Conservation (phyloP, 2,797 vertebrate genomes). For the Dipus sagitta region DNA sequence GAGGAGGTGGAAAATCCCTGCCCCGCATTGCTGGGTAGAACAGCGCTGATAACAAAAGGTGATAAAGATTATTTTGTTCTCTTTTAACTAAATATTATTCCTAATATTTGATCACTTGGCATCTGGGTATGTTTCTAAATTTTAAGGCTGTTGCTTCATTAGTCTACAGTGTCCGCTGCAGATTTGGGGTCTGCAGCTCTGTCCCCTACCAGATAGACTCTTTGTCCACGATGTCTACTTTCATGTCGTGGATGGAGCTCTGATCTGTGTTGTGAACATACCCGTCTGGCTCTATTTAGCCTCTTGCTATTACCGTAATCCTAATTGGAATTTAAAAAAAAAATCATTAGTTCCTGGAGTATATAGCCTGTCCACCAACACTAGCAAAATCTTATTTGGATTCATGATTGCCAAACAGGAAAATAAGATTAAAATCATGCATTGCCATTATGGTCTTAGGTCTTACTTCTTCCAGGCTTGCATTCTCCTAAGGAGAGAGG, state of each 20-base stretch:
- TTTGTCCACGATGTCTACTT: neutral
- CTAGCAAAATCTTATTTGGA: slow-evolving; percentile 71
- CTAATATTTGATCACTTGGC: neutral
- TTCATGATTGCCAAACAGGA: slow-evolving; percentile 71
- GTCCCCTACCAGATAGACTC: neutral
- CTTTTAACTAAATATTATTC: slow-evolving; percentile 14
- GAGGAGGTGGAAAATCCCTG: neutral
- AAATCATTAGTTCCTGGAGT: slow-evolving; percentile 60
- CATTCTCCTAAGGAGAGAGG: neutral
- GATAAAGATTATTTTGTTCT: neutral
- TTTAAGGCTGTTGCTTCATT: neutral
- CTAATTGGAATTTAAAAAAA: slow-evolving; percentile 68
- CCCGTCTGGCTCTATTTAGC: slow-evolving; percentile 57
- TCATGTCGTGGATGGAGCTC: neutral
- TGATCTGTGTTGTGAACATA: neutral
- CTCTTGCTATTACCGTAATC: slow-evolving; percentile 34
- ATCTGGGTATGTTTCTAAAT: neutral
- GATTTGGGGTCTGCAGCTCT: neutral
- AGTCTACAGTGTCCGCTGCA: neutral
- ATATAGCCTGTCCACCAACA: slow-evolving; percentile 70
- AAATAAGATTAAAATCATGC: slow-evolving; percentile 65
- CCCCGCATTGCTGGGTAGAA: neutral
- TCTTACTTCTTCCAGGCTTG: slow-evolving; percentile 29
- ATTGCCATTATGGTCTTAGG: neutral
- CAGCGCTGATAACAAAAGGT: neutral